Percentiles rank a stretch among this genome's conserved stretches.
Evolutionary conservation across 2,888 invertebrate genomes (phyloP).

Genomic region (Catocala fraxini): DNA sequence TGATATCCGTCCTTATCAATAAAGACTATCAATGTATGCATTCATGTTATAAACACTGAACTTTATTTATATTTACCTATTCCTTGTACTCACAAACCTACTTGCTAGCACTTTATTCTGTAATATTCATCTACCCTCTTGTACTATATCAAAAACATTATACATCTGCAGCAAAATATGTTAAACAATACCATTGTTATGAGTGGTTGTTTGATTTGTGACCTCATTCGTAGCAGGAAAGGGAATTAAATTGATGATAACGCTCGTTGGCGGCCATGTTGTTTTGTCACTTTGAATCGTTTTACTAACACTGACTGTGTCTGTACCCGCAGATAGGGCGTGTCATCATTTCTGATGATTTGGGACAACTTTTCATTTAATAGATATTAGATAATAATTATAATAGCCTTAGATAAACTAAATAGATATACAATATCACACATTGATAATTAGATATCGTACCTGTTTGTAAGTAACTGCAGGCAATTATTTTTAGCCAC

Average conservation of each 20-base stretch:
- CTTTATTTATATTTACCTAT: slow-evolving; percentile 1
- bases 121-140: slow-evolving; percentile 46
- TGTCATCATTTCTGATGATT: slow-evolving; percentile 22
- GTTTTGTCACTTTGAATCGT: slow-evolving; percentile 58
- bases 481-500: slow-evolving; percentile 69
- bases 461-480: slow-evolving; percentile 55
- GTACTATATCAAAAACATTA: slow-evolving; percentile 21
- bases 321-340: slow-evolving; percentile 43
- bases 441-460: slow-evolving; percentile 32
- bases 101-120: not conserved
- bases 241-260: slow-evolving; percentile 83
- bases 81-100: slow-evolving; percentile 1
- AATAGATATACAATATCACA: slow-evolving; percentile 30
- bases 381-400: too few relatives aligned
- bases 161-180: slow-evolving; percentile 34
- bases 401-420: slow-evolving; percentile 22
- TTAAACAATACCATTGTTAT: slow-evolving; percentile 55
- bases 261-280: slow-evolving; percentile 67
- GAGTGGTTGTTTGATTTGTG: slow-evolving; percentile 74
- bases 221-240: slow-evolving; percentile 86
- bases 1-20: slow-evolving; percentile 29
- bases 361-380: not conserved
- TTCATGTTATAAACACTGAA: slow-evolving; percentile 18
- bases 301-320: slow-evolving; percentile 40
- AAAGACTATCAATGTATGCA: slow-evolving; percentile 25